Percentiles rank a stretch among this genome's conserved stretches.
Conservation (phyloP, 2,113 vertebrate genomes). For the Rattus norvegicus region GRCr8 NC_086032.1:8646501-8647000, state of each 20-base stretch:
- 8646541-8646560: not conserved
- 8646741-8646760: not conserved
- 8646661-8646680: slow-evolving; percentile 8
- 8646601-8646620: not conserved
- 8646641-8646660: not conserved
- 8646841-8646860: not conserved
- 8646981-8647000: not conserved
- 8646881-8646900: not conserved
- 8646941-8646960: not conserved
- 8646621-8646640: slow-evolving; percentile 6
- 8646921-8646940: not conserved
- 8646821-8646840: not conserved
- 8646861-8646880: not conserved
- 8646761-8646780: not conserved
- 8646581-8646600: not conserved
- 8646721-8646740: not conserved
- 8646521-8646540: not conserved
- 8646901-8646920: not conserved
- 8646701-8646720: not conserved
- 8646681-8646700: not conserved
- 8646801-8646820: not conserved
- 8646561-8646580: not conserved
- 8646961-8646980: not conserved
- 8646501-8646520: too few relatives aligned
- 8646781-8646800: not conserved